These are phyloP conservation scores for Acipenser ruthenus DNA, from an alignment of 2,797 vertebrate genomes.

Conservation along the genomic window DNA sequence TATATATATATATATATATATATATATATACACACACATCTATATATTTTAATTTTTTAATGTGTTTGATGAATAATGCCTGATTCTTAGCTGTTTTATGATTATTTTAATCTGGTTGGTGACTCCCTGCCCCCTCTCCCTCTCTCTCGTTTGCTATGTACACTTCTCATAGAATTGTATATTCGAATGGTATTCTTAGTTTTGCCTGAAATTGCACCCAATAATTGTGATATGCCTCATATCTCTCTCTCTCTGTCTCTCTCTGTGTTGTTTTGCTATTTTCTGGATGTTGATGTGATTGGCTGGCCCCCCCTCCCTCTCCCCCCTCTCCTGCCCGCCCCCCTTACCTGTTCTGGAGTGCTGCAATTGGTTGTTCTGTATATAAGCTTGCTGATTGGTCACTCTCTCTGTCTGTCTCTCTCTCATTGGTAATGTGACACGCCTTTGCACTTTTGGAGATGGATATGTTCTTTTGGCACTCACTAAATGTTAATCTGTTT, in stretches of 20 bases:
- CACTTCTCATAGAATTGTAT: neutral
- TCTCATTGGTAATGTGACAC: neutral
- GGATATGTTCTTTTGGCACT: neutral
- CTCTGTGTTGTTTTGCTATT: neutral
- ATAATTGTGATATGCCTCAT: neutral
- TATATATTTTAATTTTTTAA: neutral
- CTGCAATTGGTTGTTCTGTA: neutral
- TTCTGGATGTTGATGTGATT: neutral
- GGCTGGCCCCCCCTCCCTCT: neutral
- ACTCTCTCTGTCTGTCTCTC: neutral
- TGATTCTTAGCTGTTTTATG: neutral
- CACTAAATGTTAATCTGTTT: neutral
- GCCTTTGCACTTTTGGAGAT: neutral
- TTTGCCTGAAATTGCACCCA: neutral
- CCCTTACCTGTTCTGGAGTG: neutral
- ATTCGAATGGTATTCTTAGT: neutral
- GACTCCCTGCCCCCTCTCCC: neutral
- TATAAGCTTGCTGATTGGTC: slow-evolving; percentile 4
- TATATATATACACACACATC: no score
- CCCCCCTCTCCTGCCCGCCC: no score
- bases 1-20: no score
- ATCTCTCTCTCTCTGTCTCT: neutral
- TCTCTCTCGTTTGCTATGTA: neutral
- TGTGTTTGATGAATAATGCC: neutral
- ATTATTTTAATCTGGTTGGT: neutral